phyloP scores from a whole-genome alignment of 2,888 invertebrate species.

The Andrena bicolor region DNA sequence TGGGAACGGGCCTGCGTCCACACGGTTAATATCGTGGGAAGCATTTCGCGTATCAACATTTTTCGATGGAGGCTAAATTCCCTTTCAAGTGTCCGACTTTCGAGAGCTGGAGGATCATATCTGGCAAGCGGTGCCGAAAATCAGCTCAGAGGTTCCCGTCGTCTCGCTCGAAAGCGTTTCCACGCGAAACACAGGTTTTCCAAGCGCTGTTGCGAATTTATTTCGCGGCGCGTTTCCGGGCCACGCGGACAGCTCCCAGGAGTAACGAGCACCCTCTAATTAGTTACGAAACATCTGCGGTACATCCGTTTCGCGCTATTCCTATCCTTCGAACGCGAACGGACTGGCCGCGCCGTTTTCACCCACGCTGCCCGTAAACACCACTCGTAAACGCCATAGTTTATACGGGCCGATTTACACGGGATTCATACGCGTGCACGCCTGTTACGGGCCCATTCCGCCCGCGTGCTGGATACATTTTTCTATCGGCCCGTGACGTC shows the following conservation, averaged over 20 bases:
- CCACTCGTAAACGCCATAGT: slow-evolving; percentile 25
- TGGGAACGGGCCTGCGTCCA: no score
- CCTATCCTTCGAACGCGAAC: slow-evolving; percentile 23
- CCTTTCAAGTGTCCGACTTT: no score
- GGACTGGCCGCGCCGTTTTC: slow-evolving; percentile 8
- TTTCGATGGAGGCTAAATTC: no score
- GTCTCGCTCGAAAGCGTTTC: background rate
- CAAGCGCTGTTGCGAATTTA: background rate
- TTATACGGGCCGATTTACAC: slow-evolving; percentile 45
- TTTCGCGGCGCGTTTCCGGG: background rate
- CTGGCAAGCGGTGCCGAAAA: no score
- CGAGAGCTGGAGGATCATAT: no score
- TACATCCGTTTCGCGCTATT: slow-evolving; percentile 28
- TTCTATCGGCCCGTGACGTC: slow-evolving; percentile 16
- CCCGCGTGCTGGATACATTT: slow-evolving; percentile 29
- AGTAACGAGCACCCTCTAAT: slow-evolving; percentile 50
- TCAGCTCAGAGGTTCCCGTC: background rate
- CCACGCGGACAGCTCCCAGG: background rate
- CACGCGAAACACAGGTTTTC: background rate
- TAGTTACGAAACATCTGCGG: slow-evolving; percentile 53
- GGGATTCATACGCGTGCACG: slow-evolving; percentile 16
- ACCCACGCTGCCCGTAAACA: slow-evolving; percentile 23
- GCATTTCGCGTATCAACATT: no score
- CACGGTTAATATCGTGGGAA: no score
- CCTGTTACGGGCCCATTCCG: slow-evolving; percentile 11